phyloP scores from a whole-genome alignment of 2,888 invertebrate genomes.

The Theretra japonica region DNA sequence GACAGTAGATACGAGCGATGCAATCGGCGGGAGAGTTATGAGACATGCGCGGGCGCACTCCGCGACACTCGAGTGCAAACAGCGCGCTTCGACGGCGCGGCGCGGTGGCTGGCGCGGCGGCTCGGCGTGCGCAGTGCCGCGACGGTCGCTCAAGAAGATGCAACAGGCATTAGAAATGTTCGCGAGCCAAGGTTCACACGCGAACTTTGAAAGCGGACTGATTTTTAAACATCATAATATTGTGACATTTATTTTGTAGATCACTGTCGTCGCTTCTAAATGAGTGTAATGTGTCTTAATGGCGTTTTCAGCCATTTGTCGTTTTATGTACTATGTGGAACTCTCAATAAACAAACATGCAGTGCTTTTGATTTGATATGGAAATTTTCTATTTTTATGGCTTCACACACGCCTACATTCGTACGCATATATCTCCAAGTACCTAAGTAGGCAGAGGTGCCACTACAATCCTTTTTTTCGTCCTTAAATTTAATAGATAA shows the following conservation, averaged over 20 bases:
- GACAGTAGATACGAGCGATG: conserved; percentile 59
- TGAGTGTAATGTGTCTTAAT: neutral
- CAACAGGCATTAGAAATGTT: conserved; percentile 55
- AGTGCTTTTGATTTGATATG: too few species aligned
- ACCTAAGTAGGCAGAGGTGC: too few species aligned
- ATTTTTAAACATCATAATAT: conserved; percentile 20
- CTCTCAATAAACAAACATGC: too few species aligned
- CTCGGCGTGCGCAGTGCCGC: conserved; percentile 36
- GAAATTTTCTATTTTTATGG: too few species aligned
- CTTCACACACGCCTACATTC: too few species aligned
- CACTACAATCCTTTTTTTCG: too few species aligned
- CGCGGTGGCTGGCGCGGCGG: neutral
- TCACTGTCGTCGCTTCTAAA: neutral
- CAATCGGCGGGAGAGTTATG: conserved; percentile 63
- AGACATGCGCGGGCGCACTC: conserved; percentile 52
- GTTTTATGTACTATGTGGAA: too few species aligned
- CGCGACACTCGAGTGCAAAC: conserved; percentile 30
- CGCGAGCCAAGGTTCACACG: conserved; percentile 58
- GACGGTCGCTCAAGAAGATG: conserved; percentile 54
- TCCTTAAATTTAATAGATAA: too few species aligned
- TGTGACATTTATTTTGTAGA: neutral
- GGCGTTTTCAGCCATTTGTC: too few species aligned
- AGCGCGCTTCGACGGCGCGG: neutral
- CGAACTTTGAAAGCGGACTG: conserved; percentile 59
- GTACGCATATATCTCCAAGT: too few species aligned